phyloP scores from a whole-genome alignment of 2,888 invertebrate genomes.

The Hesperia comma region DNA sequence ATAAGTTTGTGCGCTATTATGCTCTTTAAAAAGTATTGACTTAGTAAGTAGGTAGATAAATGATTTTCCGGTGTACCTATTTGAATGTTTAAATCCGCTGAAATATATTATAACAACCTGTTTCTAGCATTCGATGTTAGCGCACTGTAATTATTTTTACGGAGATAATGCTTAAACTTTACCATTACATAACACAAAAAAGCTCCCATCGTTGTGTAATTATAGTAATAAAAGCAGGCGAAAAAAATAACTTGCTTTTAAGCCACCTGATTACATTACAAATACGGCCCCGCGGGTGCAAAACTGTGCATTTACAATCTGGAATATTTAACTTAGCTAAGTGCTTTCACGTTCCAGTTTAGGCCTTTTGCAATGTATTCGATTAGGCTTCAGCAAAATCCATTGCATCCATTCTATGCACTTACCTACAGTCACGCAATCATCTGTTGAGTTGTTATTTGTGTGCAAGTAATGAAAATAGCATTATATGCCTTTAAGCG shows the following conservation, averaged over 20 bases:
- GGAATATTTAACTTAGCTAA: conserved; percentile 7
- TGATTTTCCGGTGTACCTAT: no score
- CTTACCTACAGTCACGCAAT: conserved; percentile 14
- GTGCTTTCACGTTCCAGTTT: conserved; percentile 3
- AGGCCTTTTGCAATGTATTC: conserved; percentile 13
- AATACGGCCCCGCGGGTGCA: neutral
- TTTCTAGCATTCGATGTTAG: no score
- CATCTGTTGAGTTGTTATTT: conserved; percentile 33
- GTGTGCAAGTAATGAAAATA: conserved; percentile 17
- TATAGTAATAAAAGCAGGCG: neutral
- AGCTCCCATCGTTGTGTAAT: no score
- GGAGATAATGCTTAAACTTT: no score
- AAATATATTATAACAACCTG: no score
- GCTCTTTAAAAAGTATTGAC: no score
- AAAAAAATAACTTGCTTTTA: neutral
- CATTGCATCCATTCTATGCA: conserved; percentile 27
- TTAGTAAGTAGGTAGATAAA: no score
- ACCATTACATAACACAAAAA: no score
- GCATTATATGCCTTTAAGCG: conserved; percentile 7
- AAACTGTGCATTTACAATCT: neutral
- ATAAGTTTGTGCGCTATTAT: no score
- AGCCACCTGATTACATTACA: neutral
- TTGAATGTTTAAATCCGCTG: no score
- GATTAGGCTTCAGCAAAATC: conserved; percentile 16
- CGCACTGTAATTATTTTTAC: no score